Evolutionary conservation across 2,113 vertebrate genomes (phyloP), one percentile per base, ranked within the genome.

Genomic region (Gymnogyps californianus): DNA sequence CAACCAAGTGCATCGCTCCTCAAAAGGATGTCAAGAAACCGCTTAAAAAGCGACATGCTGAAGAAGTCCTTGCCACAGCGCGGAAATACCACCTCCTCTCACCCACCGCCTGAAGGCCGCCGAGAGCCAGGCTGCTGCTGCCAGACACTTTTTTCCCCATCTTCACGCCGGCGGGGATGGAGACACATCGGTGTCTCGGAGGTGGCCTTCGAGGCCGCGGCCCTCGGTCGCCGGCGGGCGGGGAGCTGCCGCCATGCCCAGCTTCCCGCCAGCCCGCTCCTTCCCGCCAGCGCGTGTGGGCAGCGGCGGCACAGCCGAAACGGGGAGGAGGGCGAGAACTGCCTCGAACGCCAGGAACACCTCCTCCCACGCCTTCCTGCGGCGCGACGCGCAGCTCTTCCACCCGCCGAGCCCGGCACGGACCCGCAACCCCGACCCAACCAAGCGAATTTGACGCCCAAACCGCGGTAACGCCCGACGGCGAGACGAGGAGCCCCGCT

Each of bases 381-480:
- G 78, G 75, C 1, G 1, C 49, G 74, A 61, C 79, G 57, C 3
- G 12, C 26, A 13, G 42, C 25, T 83, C 58, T 57, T 57, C n/a
- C 26, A 61, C 72, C 52, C 16, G 5, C 49, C 1, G 10, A 13
- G 44, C 80, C 62, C 7, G 1, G 38, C 74, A 13, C 0, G 1
- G 72, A 54, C 25, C 46, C 3, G 4, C 31, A 34, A n/a, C 52
- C 42, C 57, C 1, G 2, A 47, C 59, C 32, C 0, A 0, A 25
- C 3, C 7, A 49, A 49, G 49, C 70, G 55, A 52, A 46, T 21
- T 40, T 1, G 16, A 34, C 40, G 54, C n/a, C 80, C 74, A 52
- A 18, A 16, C 16, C 12, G 64, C 0, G 1, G 19, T 8, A 36
- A 58, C 1, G 9, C 32, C 47, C 2, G 2, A 8, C 0, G 8